Percentiles rank a stretch among this genome's conserved stretches.
phyloP scores from a whole-genome alignment of 2,113 vertebrate species.

The Channa maculata region DNA sequence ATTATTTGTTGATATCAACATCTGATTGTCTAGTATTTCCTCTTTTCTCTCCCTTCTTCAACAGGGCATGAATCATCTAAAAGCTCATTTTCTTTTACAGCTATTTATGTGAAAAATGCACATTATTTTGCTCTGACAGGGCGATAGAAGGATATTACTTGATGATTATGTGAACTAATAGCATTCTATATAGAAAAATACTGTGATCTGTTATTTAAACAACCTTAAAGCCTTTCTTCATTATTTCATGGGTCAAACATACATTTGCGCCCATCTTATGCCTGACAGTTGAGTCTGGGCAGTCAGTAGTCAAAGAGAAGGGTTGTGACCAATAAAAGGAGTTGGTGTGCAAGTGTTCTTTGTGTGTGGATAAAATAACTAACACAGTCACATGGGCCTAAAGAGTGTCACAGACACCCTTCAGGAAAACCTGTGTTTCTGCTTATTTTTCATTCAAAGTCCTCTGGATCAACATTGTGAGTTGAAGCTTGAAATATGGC shows the following conservation, averaged over 20 bases:
- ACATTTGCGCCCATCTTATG: not conserved
- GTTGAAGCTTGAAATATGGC: constrained; percentile 26
- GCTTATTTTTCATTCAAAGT: constrained; percentile 44
- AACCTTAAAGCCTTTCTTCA: no score
- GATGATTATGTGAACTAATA: no score
- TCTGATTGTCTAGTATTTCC: not conserved
- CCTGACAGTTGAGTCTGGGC: not conserved
- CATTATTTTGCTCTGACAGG: not conserved
- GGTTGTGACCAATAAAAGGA: not conserved
- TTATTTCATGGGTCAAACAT: not conserved
- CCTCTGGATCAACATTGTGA: constrained; percentile 34
- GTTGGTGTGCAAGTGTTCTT: constrained; percentile 11
- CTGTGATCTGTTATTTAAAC: no score
- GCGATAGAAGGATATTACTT: not conserved
- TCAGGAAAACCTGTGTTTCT: constrained; percentile 10
- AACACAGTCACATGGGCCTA: constrained; percentile 14
- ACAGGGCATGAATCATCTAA: not conserved
- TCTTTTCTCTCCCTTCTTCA: no score
- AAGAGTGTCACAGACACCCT: not conserved
- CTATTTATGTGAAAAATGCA: not conserved
- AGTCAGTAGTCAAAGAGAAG: not conserved
- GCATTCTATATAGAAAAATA: no score
- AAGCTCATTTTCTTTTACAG: not conserved
- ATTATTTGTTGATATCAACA: not conserved
- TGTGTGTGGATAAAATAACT: constrained; percentile 30